Conservation (phyloP, 2,888 invertebrate genomes). For the Drosophila incognita region DNA sequence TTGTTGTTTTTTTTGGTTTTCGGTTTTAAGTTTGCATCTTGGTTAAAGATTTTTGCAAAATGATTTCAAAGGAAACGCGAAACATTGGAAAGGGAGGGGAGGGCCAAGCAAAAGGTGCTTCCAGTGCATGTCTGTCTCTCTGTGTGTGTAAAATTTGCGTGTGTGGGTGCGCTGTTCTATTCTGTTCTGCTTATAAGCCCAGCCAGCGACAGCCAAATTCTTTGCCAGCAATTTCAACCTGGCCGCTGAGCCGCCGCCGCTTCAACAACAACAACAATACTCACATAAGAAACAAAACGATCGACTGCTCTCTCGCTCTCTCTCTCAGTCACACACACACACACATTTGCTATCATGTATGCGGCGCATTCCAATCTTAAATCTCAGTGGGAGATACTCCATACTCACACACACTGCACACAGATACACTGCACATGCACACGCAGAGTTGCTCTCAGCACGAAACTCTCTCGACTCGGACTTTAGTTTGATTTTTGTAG, state of each 20-base stretch:
- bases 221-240: constrained; percentile 67
- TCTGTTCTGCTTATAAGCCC: constrained; percentile 53
- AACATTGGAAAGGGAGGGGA: constrained; percentile 5
- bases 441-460: constrained; percentile 55
- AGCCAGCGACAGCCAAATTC: constrained; percentile 58
- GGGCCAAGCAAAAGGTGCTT: constrained; percentile 34
- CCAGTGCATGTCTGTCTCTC: constrained; percentile 15
- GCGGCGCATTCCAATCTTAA: constrained; percentile 81
- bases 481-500: constrained; percentile 81
- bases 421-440: constrained; percentile 5
- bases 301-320: constrained; percentile 46
- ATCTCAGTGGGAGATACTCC: constrained; percentile 76
- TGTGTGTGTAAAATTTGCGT: constrained; percentile 13
- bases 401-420: constrained; percentile 9
- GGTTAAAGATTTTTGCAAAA: constrained; percentile 51
- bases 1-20: constrained; percentile 27
- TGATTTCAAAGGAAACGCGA: constrained; percentile 22
- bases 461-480: constrained; percentile 63
- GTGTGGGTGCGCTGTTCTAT: constrained; percentile 50
- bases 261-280: constrained; percentile 22
- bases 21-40: constrained; percentile 35
- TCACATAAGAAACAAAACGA: constrained; percentile 55
- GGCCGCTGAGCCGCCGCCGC: constrained; percentile 53
- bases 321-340: constrained; percentile 18
- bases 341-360: constrained; percentile 62